Evolutionary conservation across 2,888 invertebrate genomes (phyloP), one percentile per base, ranked within the genome.

Genomic region (Drosophila paracracens): DNA sequence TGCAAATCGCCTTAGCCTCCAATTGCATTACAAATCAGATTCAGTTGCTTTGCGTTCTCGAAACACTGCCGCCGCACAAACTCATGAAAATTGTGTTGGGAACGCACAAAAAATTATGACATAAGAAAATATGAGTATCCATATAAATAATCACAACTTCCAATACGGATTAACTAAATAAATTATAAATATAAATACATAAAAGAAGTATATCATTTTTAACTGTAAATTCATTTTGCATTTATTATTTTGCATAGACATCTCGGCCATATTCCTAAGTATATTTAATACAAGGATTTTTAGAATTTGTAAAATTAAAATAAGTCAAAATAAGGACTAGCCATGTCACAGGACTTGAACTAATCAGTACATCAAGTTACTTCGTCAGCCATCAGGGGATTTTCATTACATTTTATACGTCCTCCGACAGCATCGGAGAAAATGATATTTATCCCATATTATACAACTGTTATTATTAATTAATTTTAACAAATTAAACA

Each of bases 21-120:
- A 96, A 96, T 71, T 97, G 97, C 92, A 95, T 97, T 91, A 97
- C 97, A 31, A 97, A 97, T 91, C 95, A 96, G 80, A 96, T 96
- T 70, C 95, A 95, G 82, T 92, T 96, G 18, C 93, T 96, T 4
- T 94, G 94, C 33, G 94, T 94, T 4, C 86, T 96, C 25, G 94
- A 95, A 76, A 94, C 94, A 0, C 92, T 96, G 63, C 96, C 96
- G 0, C 94, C 94, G 63, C 95, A 96, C 92, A 93, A 94, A 69
- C 92, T 96, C 18, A 94, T 96, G 83, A 93, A 93, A 79, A 95
- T 96, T 81, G 95, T 96, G 56, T 94, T 96, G 62, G 94, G 94
- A 75, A 94, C 94, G 4, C 95, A 96, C 86, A 95, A 94, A 84
- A 91, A 78, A 40, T 60, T 81, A 54, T 83, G 54, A 72, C 43